Conservation (phyloP, 2,888 invertebrate genomes). For the Campopleginae sp. region DNA sequence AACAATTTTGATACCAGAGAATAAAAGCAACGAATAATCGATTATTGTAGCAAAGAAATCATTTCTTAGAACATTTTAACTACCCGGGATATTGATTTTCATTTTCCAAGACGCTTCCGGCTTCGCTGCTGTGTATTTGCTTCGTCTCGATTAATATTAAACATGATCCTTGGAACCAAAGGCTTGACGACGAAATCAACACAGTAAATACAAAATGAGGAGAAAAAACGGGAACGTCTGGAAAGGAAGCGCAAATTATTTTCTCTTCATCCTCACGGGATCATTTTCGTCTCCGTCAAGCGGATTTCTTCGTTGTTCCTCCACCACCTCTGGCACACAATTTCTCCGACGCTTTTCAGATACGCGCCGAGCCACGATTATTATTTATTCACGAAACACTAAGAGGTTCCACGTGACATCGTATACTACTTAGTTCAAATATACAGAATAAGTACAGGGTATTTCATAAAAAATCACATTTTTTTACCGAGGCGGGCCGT, state of each 20-base stretch:
- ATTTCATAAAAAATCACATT: conserved; percentile 1
- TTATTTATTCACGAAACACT: conserved; percentile 64
- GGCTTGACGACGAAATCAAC: background rate
- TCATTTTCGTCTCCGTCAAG: background rate
- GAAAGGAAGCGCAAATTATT: conserved; percentile 22
- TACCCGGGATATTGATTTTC: background rate
- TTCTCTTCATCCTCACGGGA: conserved; percentile 4
- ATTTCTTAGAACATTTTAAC: background rate
- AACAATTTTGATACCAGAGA: background rate
- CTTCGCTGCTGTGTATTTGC: background rate
- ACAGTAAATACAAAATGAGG: background rate
- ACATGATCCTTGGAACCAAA: background rate
- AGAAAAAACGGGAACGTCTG: background rate
- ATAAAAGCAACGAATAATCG: background rate
- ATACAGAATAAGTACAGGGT: conserved; percentile 23
- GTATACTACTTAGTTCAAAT: conserved; percentile 57
- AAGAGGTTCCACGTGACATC: conserved; percentile 64
- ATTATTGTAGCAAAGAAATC: background rate
- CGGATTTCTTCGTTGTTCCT: conserved; percentile 25
- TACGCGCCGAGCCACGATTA: conserved; percentile 52
- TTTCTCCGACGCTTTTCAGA: conserved; percentile 56
- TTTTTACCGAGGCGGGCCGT: background rate
- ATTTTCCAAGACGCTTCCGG: background rate
- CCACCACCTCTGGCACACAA: conserved; percentile 25
- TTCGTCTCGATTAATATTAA: background rate